phyloP scores from a whole-genome alignment of 2,888 invertebrate genomes.

The Argyresthia albistria region DNA sequence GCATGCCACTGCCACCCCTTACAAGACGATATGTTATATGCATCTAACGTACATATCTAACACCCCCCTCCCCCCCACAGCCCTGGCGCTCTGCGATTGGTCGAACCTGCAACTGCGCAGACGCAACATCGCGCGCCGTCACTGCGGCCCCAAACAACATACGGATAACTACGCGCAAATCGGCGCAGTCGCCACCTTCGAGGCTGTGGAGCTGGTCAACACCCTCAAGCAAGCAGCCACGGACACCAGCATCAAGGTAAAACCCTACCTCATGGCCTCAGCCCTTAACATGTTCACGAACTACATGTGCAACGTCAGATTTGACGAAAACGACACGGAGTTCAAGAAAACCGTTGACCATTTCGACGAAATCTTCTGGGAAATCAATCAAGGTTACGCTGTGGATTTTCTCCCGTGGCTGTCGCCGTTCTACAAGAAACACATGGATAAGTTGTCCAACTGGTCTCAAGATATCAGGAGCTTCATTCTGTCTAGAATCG shows the following conservation, averaged over 20 bases:
- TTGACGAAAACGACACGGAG: constrained; percentile 75
- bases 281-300: constrained; percentile 89
- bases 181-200: constrained; percentile 78
- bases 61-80: constrained; percentile 72
- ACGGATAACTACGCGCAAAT: constrained; percentile 81
- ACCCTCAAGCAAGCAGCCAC: constrained; percentile 62
- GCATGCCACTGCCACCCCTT: too few species aligned
- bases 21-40: too few species aligned
- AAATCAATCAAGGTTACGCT: constrained; percentile 91
- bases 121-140: constrained; percentile 82
- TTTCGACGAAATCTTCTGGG: constrained; percentile 93
- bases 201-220: constrained; percentile 74
- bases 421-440: constrained; percentile 78
- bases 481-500: constrained; percentile 81
- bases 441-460: constrained; percentile 76
- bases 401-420: constrained; percentile 90
- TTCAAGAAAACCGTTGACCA: constrained; percentile 78
- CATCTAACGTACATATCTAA: too few species aligned
- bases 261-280: constrained; percentile 79
- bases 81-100: constrained; percentile 91
- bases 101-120: constrained; percentile 85
- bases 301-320: constrained; percentile 89
- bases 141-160: constrained; percentile 85
- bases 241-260: constrained; percentile 69
- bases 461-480: constrained; percentile 81